Evolutionary conservation across 2,797 vertebrate genomes (phyloP).

Genomic region (Pyrocephalus nanus): DNA sequence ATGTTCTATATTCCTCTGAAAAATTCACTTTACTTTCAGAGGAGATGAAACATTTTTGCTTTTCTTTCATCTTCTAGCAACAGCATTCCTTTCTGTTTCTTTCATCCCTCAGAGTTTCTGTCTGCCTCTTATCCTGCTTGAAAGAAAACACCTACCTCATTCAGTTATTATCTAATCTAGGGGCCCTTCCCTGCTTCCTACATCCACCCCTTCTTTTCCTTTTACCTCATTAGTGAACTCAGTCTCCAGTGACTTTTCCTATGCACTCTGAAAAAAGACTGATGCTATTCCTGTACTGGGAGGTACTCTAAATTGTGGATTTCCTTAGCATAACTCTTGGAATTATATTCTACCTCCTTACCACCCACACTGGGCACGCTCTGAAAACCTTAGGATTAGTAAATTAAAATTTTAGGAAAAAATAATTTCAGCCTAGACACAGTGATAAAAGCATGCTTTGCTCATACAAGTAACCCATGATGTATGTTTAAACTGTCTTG

Average conservation of each 20-base stretch:
- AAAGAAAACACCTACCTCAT: not conserved
- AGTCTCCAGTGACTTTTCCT: not conserved
- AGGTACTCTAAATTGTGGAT: not conserved
- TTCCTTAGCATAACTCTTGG: not conserved
- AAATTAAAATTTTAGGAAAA: not conserved
- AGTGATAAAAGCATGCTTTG: not conserved
- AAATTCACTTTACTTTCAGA: not conserved
- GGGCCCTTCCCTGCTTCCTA: not conserved
- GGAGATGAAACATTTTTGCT: constrained; percentile 1
- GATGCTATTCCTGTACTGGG: not conserved
- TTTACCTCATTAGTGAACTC: not conserved
- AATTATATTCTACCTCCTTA: not conserved
- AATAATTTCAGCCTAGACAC: not conserved
- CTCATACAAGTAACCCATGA: not conserved
- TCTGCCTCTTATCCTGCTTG: not conserved
- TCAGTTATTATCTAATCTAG: not conserved
- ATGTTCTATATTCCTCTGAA: not conserved
- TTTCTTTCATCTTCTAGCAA: constrained; percentile 20
- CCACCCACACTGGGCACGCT: not conserved
- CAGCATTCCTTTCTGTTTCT: not conserved
- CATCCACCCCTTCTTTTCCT: not conserved
- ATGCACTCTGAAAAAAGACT: not conserved
- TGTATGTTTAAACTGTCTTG: not conserved
- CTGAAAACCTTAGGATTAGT: not conserved
- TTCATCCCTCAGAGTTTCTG: not conserved